Percentiles rank a stretch among this genome's conserved stretches.
Evolutionary conservation across 2,888 invertebrate species (phyloP).

Genomic region (Cryptophagus acutangulus): DNA sequence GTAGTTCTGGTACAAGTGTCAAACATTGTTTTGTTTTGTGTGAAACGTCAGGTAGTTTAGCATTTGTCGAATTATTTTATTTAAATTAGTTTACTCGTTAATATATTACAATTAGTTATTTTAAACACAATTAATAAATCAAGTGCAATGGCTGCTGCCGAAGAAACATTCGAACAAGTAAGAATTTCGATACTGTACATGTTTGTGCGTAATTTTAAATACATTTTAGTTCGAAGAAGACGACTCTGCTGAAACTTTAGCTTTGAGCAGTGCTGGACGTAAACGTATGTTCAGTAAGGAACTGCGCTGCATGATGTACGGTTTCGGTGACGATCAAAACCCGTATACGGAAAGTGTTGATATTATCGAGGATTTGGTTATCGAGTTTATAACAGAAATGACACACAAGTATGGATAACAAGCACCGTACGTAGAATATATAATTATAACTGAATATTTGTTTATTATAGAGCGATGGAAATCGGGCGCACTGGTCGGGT

Average conservation of each 20-base stretch:
- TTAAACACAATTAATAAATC: no score
- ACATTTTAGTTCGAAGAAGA: slow-evolving; percentile 58
- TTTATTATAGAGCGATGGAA: slow-evolving; percentile 81
- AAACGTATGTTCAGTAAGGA: slow-evolving; percentile 89
- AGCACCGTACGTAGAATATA: not conserved
- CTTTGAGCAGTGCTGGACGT: slow-evolving; percentile 56
- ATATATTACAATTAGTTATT: no score
- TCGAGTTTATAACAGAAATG: slow-evolving; percentile 96
- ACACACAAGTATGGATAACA: slow-evolving; percentile 61
- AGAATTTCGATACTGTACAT: not conserved
- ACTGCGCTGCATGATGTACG: slow-evolving; percentile 97
- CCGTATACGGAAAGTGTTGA: slow-evolving; percentile 99
- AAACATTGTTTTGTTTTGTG: no score
- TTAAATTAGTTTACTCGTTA: no score
- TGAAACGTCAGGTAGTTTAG: no score
- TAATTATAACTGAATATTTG: not conserved
- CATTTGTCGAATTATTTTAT: no score
- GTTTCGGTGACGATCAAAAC: slow-evolving; percentile 98
- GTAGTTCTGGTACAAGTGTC: no score
- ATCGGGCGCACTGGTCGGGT: slow-evolving; percentile 94
- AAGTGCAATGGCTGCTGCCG: slow-evolving; percentile 35
- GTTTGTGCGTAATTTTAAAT: not conserved
- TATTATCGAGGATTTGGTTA: slow-evolving; percentile 92
- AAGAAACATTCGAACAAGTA: slow-evolving; percentile 40
- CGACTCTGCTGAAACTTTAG: slow-evolving; percentile 64